Base-by-base conservation (phyloP, 1,140 invertebrate genomes). In the Venturia canescens region DNA sequence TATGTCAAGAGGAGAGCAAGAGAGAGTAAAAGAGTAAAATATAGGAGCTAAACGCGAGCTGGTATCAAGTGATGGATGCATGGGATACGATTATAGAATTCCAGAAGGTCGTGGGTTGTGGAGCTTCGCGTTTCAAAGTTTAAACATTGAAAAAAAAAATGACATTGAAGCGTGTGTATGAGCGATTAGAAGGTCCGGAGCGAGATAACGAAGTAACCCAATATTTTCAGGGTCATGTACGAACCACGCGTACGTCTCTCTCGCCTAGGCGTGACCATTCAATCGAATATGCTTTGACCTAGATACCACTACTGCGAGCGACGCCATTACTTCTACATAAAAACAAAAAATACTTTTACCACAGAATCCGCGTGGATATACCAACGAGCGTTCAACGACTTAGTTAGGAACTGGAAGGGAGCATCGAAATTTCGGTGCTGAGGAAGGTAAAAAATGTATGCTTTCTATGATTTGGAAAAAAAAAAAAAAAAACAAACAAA, bases 241-340 rank as follows among this genome's bases (percentile, higher is more conserved):
- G 63, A 27, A 53, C 72, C 23, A 31, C 72, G 29, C 72, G 72
- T 26, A 11, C 44, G 44, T 27, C 15, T 31, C 29, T 76, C 27
- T 76, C 72, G 53, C 60, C 72, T 77, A 77, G 75, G 75, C 75
- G 75, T 77, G 75, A 77, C 57, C 75, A 77, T 77, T 66, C 75
- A 77, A 77, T 77, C 75, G 75, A 77, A 77, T 77, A 66, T 63
- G 53, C 75, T 66, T 63, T 57, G 75, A 77, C 75, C 75, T 66
- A 77, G 57, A 77, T 77, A 23, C n/a, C 23, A 63, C 60, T 11
- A 44, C 38, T n/a, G 57, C 72, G 70, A 74, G 9, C 72, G 27
- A 53, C 53, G 53, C 60, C 72, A 75, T 60, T 75, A 50, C 15
- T 21, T 53, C 48, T 53, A 63, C 23, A 26, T 4, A n/a, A 2